These are phyloP conservation scores for Leptatherina wallacei DNA, from an alignment of 2,797 vertebrate genomes.

Conservation along the genomic window DNA sequence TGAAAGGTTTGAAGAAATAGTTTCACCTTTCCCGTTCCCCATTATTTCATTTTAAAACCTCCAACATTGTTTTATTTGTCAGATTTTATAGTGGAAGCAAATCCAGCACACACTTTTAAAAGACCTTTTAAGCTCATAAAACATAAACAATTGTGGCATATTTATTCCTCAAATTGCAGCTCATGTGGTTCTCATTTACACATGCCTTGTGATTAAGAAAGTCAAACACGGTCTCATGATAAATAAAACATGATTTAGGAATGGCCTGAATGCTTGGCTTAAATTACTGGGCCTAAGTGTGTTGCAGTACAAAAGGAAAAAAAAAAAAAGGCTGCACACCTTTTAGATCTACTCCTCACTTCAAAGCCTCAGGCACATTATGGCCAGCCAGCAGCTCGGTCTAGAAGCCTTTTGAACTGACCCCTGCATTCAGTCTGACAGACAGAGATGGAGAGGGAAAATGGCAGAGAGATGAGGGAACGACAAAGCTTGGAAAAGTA, in stretches of 20 bases:
- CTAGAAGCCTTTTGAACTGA: conserved; percentile 75
- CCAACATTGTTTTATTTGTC: conserved; percentile 8
- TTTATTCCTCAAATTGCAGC: conserved; percentile 16
- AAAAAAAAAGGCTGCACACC: conserved; percentile 43
- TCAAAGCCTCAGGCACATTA: conserved; percentile 69
- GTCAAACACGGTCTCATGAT: conserved; percentile 3
- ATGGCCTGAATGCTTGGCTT: conserved; percentile 12
- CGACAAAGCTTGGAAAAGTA: conserved; percentile 51
- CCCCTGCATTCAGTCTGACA: conserved; percentile 67
- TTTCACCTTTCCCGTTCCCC: neutral
- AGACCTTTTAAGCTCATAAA: conserved; percentile 7
- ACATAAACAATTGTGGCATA: conserved; percentile 4
- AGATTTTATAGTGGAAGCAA: neutral
- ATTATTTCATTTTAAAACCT: conserved; percentile 18
- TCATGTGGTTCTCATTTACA: neutral
- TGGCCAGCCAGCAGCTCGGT: conserved; percentile 57
- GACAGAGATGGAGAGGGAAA: conserved; percentile 49
- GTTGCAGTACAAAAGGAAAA: conserved; percentile 10
- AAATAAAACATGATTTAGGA: conserved; percentile 12
- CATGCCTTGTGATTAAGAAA: neutral
- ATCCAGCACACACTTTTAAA: neutral
- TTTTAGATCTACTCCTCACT: conserved; percentile 65
- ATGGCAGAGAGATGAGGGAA: conserved; percentile 46
- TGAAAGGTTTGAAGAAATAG: conserved; percentile 8
- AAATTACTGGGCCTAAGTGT: conserved; percentile 19